These are phyloP conservation scores for Petrocephalus sullivani DNA, from an alignment of 2,797 vertebrate species.

Conservation along the genomic window DNA sequence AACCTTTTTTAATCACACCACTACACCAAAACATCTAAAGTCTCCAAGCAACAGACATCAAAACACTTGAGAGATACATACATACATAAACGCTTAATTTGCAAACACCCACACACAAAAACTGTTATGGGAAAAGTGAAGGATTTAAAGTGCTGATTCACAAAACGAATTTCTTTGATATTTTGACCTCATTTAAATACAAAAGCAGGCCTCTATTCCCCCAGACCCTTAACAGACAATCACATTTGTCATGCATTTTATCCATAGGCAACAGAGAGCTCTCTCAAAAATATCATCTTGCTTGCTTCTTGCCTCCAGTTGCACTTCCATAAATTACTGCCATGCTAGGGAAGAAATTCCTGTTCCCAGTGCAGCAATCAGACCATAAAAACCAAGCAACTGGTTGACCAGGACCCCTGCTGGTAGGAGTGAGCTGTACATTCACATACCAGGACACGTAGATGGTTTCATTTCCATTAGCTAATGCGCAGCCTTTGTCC, in stretches of 20 bases:
- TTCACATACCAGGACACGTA: constrained; percentile 76
- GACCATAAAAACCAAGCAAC: constrained; percentile 25
- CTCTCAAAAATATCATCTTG: not conserved
- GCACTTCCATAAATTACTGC: not conserved
- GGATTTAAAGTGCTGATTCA: not conserved
- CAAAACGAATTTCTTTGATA: not conserved
- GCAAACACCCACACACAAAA: not conserved
- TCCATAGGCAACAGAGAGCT: not conserved
- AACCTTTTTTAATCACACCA: constrained; percentile 33
- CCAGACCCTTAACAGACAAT: not conserved
- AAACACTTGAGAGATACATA: constrained; percentile 60
- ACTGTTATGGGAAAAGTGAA: not conserved
- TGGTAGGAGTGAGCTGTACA: not conserved
- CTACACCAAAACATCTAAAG: constrained; percentile 45
- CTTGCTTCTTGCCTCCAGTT: not conserved
- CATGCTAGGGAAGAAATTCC: constrained; percentile 12
- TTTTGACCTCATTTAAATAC: not conserved
- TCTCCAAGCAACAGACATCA: constrained; percentile 64
- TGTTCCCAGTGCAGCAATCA: constrained; percentile 20
- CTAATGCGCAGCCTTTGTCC: constrained; percentile 72
- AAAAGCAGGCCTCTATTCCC: not conserved
- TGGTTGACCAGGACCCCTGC: not conserved
- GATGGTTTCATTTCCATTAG: constrained; percentile 57
- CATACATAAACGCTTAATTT: constrained; percentile 52
- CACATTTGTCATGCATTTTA: not conserved